A percentile compares a stretch with the other conserved stretches of the same genome.
Conservation (phyloP, 1,140 invertebrate genomes). For the Tetramorium parvispinum region DNA sequence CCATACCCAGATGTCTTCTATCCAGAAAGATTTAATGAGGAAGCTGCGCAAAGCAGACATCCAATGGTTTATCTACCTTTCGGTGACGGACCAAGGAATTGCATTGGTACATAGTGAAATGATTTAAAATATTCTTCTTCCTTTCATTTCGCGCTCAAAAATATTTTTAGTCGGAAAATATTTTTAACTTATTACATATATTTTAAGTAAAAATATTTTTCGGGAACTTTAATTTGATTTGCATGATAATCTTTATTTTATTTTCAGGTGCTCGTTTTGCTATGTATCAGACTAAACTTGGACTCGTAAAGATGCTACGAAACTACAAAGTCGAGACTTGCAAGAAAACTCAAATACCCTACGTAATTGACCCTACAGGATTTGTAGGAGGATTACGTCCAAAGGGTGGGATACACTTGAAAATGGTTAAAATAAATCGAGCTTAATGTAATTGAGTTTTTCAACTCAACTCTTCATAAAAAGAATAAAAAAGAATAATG, state of each 20-base stretch:
- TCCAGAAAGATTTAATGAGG: constrained; percentile 88
- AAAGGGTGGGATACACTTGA: constrained; percentile 72
- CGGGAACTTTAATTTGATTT: background rate
- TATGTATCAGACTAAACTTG: constrained; percentile 84
- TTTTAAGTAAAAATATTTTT: background rate
- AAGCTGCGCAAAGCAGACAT: constrained; percentile 79
- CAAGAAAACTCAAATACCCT: constrained; percentile 76
- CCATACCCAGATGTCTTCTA: constrained; percentile 87
- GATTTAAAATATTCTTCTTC: background rate
- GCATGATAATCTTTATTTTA: background rate
- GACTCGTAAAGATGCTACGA: constrained; percentile 82
- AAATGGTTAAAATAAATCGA: constrained; percentile 65
- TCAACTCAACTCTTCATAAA: background rate
- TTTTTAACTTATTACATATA: too few species aligned
- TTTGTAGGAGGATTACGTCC: constrained; percentile 67
- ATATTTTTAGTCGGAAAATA: background rate
- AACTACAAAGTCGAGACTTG: constrained; percentile 78
- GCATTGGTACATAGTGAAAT: constrained; percentile 87
- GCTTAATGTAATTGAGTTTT: too few species aligned
- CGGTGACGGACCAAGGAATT: constrained; percentile 90
- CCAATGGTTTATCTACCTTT: constrained; percentile 89
- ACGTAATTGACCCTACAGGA: constrained; percentile 85
- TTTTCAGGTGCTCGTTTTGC: constrained; percentile 82
- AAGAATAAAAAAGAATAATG: background rate
- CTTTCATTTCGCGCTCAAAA: background rate